A percentile compares a stretch with the other conserved stretches of the same genome.
Conservation (phyloP, 1,140 invertebrate genomes). For the Lordiphosa stackelbergi region DNA sequence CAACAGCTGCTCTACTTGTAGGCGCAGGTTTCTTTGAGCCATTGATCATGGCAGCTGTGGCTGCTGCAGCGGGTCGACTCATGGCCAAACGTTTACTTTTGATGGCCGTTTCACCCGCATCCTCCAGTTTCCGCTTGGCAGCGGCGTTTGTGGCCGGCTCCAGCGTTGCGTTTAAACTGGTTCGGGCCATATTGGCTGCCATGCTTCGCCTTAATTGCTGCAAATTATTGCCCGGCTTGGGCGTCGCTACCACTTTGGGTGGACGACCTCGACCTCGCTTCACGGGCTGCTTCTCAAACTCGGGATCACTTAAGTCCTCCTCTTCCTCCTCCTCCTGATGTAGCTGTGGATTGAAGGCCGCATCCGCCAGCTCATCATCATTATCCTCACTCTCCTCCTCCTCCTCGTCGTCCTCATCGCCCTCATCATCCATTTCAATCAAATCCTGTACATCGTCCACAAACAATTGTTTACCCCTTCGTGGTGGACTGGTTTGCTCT, state of each 20-base stretch:
- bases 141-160: slow-evolving; percentile 1
- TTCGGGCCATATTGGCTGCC: slow-evolving; percentile 10
- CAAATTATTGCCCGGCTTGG: slow-evolving; percentile 15
- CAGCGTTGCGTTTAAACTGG: slow-evolving; percentile 9
- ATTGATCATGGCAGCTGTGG: not conserved
- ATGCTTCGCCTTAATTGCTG: slow-evolving; percentile 57
- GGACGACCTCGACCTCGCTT: slow-evolving; percentile 67
- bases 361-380: slow-evolving; percentile 52
- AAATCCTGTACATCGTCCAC: slow-evolving; percentile 22
- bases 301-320: slow-evolving; percentile 52
- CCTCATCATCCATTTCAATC: slow-evolving; percentile 40
- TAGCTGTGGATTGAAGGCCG: slow-evolving; percentile 56
- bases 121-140: slow-evolving; percentile 39
- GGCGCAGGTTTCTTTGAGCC: too few relatives aligned
- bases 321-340: slow-evolving; percentile 60
- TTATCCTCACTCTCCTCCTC: slow-evolving; percentile 45
- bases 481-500: not conserved
- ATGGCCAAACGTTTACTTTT: slow-evolving; percentile 45
- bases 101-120: slow-evolving; percentile 31
- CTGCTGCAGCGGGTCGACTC: slow-evolving; percentile 4
- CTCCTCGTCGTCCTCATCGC: slow-evolving; percentile 47
- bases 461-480: slow-evolving; percentile 39
- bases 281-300: slow-evolving; percentile 40
- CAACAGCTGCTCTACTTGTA: too few relatives aligned
- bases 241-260: slow-evolving; percentile 27